Conservation (phyloP, 2,888 invertebrate genomes). For the Dynastes grantii region DNA sequence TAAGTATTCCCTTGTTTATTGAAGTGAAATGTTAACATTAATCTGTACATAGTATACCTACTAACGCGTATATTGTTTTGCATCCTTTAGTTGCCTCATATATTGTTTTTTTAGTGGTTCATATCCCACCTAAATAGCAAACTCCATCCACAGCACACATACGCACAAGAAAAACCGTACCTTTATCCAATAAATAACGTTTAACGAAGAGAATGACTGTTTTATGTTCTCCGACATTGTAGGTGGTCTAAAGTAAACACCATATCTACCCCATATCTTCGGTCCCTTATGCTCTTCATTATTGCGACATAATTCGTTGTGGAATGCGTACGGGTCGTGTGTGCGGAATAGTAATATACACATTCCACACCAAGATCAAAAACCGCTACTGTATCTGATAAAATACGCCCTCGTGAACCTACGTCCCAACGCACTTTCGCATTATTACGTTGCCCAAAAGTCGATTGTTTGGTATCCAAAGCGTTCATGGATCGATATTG, state of each 20-base stretch:
- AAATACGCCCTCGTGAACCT: conserved; percentile 44
- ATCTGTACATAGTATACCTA: neutral
- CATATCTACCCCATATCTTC: conserved; percentile 64
- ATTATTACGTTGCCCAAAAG: conserved; percentile 17
- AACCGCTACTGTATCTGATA: conserved; percentile 45
- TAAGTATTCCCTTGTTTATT: too few species aligned
- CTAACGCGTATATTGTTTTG: neutral
- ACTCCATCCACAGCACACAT: neutral
- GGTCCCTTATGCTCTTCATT: conserved; percentile 66
- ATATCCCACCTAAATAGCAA: conserved; percentile 29
- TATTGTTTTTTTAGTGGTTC: neutral
- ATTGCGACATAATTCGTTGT: conserved; percentile 68
- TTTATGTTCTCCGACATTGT: conserved; percentile 62
- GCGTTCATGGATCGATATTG: neutral
- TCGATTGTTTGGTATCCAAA: conserved; percentile 22
- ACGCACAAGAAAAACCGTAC: conserved; percentile 23
- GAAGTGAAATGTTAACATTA: too few species aligned
- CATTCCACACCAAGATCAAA: conserved; percentile 57
- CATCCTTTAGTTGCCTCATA: neutral
- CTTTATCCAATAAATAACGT: conserved; percentile 57
- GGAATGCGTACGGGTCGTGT: conserved; percentile 66
- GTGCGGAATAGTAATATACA: conserved; percentile 65
- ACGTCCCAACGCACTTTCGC: conserved; percentile 24
- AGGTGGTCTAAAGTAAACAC: conserved; percentile 64
- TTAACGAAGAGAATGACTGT: conserved; percentile 59